Conservation (phyloP, 64 coral and sea anemone genomes). For the Dendronephthya gigantea region DNA sequence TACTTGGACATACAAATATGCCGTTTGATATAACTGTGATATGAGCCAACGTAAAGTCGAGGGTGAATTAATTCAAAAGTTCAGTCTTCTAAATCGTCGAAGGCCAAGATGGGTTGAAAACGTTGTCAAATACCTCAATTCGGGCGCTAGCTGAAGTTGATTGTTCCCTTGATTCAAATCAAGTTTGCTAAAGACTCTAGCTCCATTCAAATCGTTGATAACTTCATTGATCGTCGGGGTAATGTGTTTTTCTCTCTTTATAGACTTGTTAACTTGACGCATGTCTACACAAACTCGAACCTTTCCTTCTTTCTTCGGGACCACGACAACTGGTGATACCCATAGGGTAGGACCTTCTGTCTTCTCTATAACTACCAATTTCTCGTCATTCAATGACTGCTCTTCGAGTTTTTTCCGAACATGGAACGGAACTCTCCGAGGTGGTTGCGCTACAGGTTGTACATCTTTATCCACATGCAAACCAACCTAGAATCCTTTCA, state of each 20-base stretch:
- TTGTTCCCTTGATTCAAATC: constrained; percentile 16
- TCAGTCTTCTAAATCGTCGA: not conserved
- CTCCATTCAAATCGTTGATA: not conserved
- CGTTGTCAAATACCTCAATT: not conserved
- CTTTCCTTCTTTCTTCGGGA: constrained; percentile 35
- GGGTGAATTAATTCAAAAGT: not conserved
- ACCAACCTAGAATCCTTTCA: constrained; percentile 28
- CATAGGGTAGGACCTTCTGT: constrained; percentile 33
- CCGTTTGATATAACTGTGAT: no score
- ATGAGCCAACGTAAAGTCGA: no score
- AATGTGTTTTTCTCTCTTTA: constrained; percentile 22
- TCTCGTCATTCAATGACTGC: constrained; percentile 26
- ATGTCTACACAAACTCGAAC: constrained; percentile 31
- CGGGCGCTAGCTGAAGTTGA: not conserved
- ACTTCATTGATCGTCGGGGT: constrained; percentile 38
- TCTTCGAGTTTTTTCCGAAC: constrained; percentile 36
- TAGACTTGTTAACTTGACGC: constrained; percentile 27
- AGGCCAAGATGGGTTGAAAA: not conserved
- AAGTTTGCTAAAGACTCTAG: not conserved
- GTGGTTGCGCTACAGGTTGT: constrained; percentile 26
- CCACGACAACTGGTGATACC: constrained; percentile 36
- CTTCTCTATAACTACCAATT: constrained; percentile 27
- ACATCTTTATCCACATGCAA: constrained; percentile 30
- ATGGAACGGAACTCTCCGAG: constrained; percentile 32
- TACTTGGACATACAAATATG: no score